Base-by-base conservation (phyloP, 2,888 invertebrate species). In the Watsonalla cultraria region DNA sequence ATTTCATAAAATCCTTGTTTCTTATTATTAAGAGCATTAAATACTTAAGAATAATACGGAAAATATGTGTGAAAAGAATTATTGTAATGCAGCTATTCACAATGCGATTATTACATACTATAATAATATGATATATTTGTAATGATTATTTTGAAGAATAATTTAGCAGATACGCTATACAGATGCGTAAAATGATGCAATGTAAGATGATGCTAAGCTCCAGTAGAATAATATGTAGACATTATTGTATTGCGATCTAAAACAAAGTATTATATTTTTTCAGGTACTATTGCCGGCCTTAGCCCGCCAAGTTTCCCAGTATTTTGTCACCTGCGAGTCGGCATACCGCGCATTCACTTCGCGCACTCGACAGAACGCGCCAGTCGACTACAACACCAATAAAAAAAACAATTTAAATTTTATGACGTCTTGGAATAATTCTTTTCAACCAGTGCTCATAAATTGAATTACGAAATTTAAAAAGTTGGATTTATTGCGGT, bases 251-350 rank as follows among this genome's bases (percentile, higher is more conserved):
- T 35, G 34, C 47, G 13, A 9, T 14, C 11, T n/a, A 39, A 37
- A 14, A 49, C 49, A 49, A 39, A 37, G 37, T 15, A 37, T 11
- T 37, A 37, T 13, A 37, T 55, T 47, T 54, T 59, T 61, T 58
- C 61, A 59, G 60, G 52, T 39, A 46, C 42, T 54, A 54, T 7
- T 9, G 9, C 45, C 52, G 52, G 54, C 49, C 49, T 49, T 14
- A 51, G 52, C 56, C 51, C 46, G 45, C 50, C 35, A 46, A 9
- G 54, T 49, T 61, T 64, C 61, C 59, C 64, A 61, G 59, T 66
- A 64, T 62, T 65, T 57, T 51, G 53, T 54, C 62, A 15, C 4
- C 54, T 49, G 50, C 52, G 35, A 54, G 58, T 48, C 56, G 24
- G 49, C 42, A 54, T 60, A 42, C 49, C 55, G 52, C 56, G 52